Percentiles rank a stretch among this genome's conserved stretches.
Evolutionary conservation across 64 coral and sea anemone species (phyloP).

Genomic region (Catalaphyllia jardinei): DNA sequence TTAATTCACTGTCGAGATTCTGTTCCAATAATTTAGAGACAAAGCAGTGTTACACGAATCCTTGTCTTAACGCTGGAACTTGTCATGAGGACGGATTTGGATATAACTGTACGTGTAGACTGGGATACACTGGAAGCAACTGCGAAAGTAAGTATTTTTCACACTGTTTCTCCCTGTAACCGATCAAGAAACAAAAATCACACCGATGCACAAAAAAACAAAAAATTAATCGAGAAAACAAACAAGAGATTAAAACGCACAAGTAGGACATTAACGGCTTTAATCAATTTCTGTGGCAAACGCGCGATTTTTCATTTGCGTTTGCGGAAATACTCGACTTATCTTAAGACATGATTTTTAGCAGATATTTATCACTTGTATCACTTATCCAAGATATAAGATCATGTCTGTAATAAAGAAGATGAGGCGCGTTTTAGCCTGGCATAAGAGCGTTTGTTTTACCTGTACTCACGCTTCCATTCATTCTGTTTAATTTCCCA

Average conservation of each 20-base stretch:
- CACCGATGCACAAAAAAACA: not conserved
- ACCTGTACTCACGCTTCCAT: not conserved
- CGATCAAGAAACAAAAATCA: not conserved
- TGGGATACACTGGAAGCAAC: constrained; percentile 68
- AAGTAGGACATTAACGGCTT: too few species aligned
- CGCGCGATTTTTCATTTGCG: too few species aligned
- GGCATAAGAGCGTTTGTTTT: too few species aligned
- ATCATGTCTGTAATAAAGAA: too few species aligned
- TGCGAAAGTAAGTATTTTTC: constrained; percentile 71
- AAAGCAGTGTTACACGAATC: constrained; percentile 58
- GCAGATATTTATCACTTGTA: too few species aligned
- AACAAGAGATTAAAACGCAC: too few species aligned
- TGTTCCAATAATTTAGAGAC: constrained; percentile 33
- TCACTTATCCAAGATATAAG: too few species aligned
- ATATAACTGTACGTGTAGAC: constrained; percentile 78
- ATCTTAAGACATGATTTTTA: too few species aligned
- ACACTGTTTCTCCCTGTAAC: not conserved
- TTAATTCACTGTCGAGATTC: not conserved
- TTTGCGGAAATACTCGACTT: too few species aligned
- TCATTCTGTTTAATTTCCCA: constrained; percentile 10
- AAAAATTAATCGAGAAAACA: too few species aligned
- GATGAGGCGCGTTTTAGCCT: too few species aligned
- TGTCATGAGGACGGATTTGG: constrained; percentile 69
- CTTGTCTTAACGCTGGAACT: constrained; percentile 77
- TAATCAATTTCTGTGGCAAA: too few species aligned